A percentile compares a stretch with the other conserved stretches of the same genome.
Evolutionary conservation across 92 coral and sea anemone genomes (phyloP).

Genomic region (Virgularia gustaviana): DNA sequence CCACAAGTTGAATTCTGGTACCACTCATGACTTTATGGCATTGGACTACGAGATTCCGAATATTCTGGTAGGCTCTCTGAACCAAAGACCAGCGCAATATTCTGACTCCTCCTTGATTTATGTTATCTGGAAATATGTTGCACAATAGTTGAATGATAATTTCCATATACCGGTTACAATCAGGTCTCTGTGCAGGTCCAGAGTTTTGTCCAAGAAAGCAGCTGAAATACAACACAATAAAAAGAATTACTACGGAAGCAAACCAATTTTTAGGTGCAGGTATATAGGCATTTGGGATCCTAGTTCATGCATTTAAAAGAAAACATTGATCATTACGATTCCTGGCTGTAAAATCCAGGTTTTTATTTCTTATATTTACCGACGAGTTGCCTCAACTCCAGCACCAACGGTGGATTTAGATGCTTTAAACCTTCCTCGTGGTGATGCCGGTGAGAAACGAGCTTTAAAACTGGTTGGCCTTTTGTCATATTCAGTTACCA

Average conservation of each 20-base stretch:
- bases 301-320: too few relatives aligned
- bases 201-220: constrained; percentile 1
- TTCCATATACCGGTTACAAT: constrained; percentile 33
- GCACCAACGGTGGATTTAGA: constrained; percentile 49
- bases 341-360: too few relatives aligned
- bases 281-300: too few relatives aligned
- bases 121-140: constrained; percentile 12
- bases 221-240: background rate
- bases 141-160: constrained; percentile 7
- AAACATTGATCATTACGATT: too few relatives aligned
- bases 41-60: background rate
- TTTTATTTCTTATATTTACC: too few relatives aligned
- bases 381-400: constrained; percentile 54
- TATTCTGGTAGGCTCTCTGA: background rate
- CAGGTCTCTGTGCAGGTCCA: constrained; percentile 25
- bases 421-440: constrained; percentile 52
- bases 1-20: constrained; percentile 1
- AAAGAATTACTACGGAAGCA: background rate
- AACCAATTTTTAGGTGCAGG: too few relatives aligned
- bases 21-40: background rate
- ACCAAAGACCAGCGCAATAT: background rate
- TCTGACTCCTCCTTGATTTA: background rate
- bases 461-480: constrained; percentile 45
- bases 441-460: constrained; percentile 24
- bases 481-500: constrained; percentile 45